These are phyloP conservation scores for Oedothorax gibbosus DNA, from an alignment of 1,140 invertebrate genomes.

Conservation along the genomic window DNA sequence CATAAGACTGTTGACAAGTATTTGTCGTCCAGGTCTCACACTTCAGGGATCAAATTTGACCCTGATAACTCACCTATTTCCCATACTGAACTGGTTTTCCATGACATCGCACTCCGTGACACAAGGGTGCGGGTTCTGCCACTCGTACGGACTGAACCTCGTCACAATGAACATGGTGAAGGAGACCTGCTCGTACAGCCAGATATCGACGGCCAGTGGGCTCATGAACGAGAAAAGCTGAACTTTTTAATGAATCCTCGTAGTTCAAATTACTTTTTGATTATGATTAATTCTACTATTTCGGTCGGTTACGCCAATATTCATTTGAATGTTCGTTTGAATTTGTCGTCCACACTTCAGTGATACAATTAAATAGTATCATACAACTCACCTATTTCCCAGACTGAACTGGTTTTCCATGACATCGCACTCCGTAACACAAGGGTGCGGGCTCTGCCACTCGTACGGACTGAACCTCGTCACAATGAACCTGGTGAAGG, in stretches of 20 bases:
- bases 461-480: slow-evolving; percentile 76
- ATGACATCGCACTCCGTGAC: slow-evolving; percentile 72
- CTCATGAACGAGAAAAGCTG: slow-evolving; percentile 75
- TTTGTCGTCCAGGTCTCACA: too few relatives aligned
- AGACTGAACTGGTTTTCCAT: slow-evolving; percentile 76
- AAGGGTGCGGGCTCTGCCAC: slow-evolving; percentile 75
- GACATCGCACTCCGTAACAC: slow-evolving; percentile 72
- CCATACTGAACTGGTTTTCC: slow-evolving; percentile 75
- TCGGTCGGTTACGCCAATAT: too few relatives aligned
- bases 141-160: slow-evolving; percentile 75
- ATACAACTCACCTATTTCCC: slow-evolving; percentile 64
- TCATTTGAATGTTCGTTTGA: too few relatives aligned
- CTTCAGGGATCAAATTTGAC: too few relatives aligned
- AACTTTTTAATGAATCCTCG: slow-evolving; percentile 62
- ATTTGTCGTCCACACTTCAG: too few relatives aligned
- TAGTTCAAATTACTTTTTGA: too few relatives aligned
- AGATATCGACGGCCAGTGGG: slow-evolving; percentile 73
- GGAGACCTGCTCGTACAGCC: slow-evolving; percentile 72
- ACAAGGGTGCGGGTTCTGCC: slow-evolving; percentile 74
- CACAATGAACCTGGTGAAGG: slow-evolving; percentile 84
- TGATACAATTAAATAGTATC: too few relatives aligned
- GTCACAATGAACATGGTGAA: slow-evolving; percentile 88
- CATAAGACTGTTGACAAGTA: too few relatives aligned
- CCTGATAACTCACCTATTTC: slow-evolving; percentile 63
- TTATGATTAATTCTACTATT: too few relatives aligned